Base-by-base conservation (phyloP, 1,140 invertebrate species). In the Drosophila micromelanica region DNA sequence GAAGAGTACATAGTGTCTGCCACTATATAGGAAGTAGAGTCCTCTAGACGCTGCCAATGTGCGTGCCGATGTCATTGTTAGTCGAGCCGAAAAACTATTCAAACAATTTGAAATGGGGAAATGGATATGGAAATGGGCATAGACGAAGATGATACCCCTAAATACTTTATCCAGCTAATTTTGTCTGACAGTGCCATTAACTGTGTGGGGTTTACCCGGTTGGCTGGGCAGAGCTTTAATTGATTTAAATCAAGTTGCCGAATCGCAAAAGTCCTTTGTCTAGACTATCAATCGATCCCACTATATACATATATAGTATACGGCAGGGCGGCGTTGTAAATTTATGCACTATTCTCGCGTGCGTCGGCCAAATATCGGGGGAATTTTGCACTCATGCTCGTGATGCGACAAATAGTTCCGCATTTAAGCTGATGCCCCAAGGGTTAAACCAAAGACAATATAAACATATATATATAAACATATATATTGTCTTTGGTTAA, bases 341-440 rank as follows among this genome's bases (percentile, higher is more conserved):
- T 86, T 86, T 86, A 86, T 86, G 70, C 76, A 70, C 68, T 74
- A 59, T 30, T 20, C 59, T 89, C 60, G 84, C 84, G 85, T 89
- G 84, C 80, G 85, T 89, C 84, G 56, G 52, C 73, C 62, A 90
- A 80, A 89, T 89, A 90, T 90, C 61, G 70, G 52, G 62, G 73
- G 74, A 63, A 76, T 74, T 82, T 82, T 82, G 70, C 79, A 71
- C 79, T 61, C 64, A 48, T 67, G 64, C 85, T 89, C 84, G 84
- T 87, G 84, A 87, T 89, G 84, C 84, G 84, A 89, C 84, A 89
- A 90, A 89, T 89, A 80, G 85, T 90, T 84, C 80, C 85, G 76
- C 84, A 84, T 89, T 90, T 80, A 17, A 12, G 49, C 30, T 11
- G 49, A 35, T 48, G 11, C 46, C 6, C 23, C 6, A 23, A 23